Evolutionary conservation across 2,797 vertebrate species (phyloP).

Genomic region (Thripadectes ignobilis): DNA sequence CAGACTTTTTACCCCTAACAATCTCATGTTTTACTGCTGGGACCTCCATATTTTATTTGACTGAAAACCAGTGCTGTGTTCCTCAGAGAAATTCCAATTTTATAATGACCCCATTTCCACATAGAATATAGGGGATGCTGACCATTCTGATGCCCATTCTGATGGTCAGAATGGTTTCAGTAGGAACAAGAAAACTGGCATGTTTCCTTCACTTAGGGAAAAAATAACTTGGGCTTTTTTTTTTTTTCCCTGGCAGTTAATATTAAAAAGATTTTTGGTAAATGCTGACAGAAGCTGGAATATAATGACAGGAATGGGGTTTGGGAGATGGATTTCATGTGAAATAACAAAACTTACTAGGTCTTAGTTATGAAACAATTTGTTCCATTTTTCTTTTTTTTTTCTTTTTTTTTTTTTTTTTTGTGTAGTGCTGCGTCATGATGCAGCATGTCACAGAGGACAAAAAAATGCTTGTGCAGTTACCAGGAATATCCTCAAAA

Average conservation of each 20-base stretch:
- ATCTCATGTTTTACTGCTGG: background rate
- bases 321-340: background rate
- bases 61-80: background rate
- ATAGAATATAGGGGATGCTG: background rate
- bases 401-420: too few relatives aligned
- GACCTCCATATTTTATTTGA: background rate
- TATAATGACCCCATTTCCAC: background rate
- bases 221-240: background rate
- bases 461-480: background rate
- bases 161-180: background rate
- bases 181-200: background rate
- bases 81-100: background rate
- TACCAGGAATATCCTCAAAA: background rate
- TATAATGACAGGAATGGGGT: background rate
- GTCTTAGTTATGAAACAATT: background rate
- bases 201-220: background rate
- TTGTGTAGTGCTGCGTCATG: background rate
- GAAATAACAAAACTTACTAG: background rate
- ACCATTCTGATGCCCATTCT: too few relatives aligned
- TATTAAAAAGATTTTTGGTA: background rate
- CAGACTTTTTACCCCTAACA: background rate
- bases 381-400: background rate
- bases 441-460: background rate
- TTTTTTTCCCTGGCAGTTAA: background rate
- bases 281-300: background rate